Evolutionary conservation across 2,113 vertebrate species (phyloP).

Genomic region (Pan paniscus): DNA sequence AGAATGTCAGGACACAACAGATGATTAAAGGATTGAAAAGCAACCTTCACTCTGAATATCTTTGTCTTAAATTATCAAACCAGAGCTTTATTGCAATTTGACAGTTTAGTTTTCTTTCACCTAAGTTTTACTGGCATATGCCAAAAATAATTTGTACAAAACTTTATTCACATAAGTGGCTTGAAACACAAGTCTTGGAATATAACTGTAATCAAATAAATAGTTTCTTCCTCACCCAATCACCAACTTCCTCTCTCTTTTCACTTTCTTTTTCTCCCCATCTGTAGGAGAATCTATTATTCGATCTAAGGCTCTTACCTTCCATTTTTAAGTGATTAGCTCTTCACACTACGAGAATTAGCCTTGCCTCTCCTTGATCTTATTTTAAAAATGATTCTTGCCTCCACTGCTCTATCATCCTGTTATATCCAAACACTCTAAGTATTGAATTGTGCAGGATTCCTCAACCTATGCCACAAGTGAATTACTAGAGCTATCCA

Average conservation of each 20-base stretch:
- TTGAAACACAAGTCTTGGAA: not conserved
- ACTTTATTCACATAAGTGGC: conserved; percentile 37
- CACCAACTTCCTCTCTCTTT: not conserved
- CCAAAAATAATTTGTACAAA: conserved; percentile 46
- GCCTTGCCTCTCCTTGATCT: not conserved
- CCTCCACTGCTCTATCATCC: not conserved
- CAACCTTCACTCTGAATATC: conserved; percentile 74
- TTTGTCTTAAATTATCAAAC: conserved; percentile 72
- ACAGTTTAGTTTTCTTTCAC: conserved; percentile 54
- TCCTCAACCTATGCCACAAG: not conserved
- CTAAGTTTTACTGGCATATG: conserved; percentile 51
- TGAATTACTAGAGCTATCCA: not conserved
- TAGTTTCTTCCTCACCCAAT: not conserved
- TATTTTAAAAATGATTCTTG: not conserved
- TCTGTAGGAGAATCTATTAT: not conserved
- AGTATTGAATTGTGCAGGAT: not conserved
- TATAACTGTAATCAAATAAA: not conserved
- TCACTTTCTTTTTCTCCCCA: not conserved
- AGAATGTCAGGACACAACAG: conserved; percentile 79
- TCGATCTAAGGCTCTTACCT: not conserved
- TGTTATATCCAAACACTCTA: not conserved
- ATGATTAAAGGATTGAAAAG: conserved; percentile 78
- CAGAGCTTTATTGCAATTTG: conserved; percentile 61
- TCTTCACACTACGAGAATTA: not conserved
- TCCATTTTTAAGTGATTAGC: not conserved